Evolutionary conservation across 2,113 vertebrate genomes (phyloP).

Genomic region (Cebidichthys violaceus): DNA sequence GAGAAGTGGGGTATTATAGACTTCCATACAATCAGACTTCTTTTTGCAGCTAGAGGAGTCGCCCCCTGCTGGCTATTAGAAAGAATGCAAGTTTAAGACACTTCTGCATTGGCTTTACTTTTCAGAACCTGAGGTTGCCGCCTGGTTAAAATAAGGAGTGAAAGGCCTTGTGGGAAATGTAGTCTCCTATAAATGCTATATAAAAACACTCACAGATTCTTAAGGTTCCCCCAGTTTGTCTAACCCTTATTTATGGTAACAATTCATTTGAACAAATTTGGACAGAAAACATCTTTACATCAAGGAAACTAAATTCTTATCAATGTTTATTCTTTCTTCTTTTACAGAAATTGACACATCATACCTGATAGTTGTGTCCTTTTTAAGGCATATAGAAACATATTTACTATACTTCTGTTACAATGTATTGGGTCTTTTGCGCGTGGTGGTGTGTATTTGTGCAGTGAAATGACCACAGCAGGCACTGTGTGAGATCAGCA

Average conservation of each 20-base stretch:
- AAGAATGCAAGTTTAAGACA: background rate
- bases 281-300: background rate
- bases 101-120: background rate
- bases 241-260: background rate
- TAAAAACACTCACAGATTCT: background rate
- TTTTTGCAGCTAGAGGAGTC: background rate
- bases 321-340: no score
- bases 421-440: background rate
- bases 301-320: background rate
- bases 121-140: background rate
- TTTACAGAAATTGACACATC: background rate
- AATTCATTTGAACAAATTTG: background rate
- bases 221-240: background rate
- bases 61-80: background rate
- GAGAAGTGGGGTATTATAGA: background rate
- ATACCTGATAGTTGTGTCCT: background rate
- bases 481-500: constrained; percentile 21
- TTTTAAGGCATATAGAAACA: background rate
- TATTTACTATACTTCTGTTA: background rate
- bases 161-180: background rate
- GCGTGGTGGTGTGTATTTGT: background rate
- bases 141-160: background rate
- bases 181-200: background rate
- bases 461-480: constrained; percentile 15
- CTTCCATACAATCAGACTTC: background rate